phyloP scores from a whole-genome alignment of 2,113 vertebrate species.

The Romanogobio albipinnatus region DNA sequence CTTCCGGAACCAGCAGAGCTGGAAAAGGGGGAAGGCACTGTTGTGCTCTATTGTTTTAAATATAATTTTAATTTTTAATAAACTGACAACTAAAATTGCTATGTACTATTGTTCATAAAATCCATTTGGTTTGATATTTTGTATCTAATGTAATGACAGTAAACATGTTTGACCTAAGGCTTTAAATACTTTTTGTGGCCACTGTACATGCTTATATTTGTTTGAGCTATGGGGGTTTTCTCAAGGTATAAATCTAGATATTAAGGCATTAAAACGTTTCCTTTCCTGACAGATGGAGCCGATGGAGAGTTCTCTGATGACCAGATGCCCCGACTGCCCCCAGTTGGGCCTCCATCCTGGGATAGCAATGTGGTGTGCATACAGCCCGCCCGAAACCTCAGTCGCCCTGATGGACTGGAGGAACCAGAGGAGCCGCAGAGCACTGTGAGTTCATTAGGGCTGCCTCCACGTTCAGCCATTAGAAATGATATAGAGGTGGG shows the following conservation, averaged over 20 bases:
- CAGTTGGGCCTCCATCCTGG: constrained; percentile 86
- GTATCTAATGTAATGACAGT: not conserved
- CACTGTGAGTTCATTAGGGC: constrained; percentile 65
- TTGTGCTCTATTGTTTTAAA: not conserved
- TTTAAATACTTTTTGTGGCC: not conserved
- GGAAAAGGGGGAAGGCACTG: too few relatives aligned
- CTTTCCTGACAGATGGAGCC: constrained; percentile 80
- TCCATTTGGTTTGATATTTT: not conserved
- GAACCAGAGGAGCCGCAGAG: constrained; percentile 83
- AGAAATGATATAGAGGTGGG: constrained; percentile 28
- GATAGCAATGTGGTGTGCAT: constrained; percentile 95
- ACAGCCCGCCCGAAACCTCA: constrained; percentile 92
- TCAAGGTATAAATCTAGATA: constrained; percentile 2
- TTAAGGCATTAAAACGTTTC: constrained; percentile 3
- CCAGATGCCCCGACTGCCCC: constrained; percentile 90
- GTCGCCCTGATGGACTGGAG: constrained; percentile 91
- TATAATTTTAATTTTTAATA: not conserved
- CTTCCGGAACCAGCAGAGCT: too few relatives aligned
- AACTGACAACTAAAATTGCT: too few relatives aligned
- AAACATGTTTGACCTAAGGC: not conserved
- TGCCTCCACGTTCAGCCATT: not conserved
- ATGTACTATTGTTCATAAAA: too few relatives aligned
- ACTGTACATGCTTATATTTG: not conserved
- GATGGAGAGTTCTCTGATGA: constrained; percentile 92
- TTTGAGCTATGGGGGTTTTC: not conserved